Conservation (phyloP, 2,797 vertebrate genomes). For the Moxostoma hubbsi region DNA sequence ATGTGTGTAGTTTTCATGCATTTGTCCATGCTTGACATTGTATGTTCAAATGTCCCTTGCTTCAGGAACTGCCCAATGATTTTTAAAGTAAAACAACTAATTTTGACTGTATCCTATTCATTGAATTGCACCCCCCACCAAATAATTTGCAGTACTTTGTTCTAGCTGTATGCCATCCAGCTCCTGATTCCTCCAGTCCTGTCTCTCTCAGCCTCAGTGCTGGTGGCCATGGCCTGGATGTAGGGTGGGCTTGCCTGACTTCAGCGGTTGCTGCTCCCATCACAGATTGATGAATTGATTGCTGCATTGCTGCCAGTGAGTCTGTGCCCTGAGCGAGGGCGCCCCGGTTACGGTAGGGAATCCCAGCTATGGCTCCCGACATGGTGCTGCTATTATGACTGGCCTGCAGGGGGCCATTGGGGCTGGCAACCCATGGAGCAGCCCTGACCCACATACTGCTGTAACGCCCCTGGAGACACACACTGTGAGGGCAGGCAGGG, state of each 20-base stretch:
- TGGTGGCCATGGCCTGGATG: slow-evolving; percentile 73
- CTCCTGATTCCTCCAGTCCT: slow-evolving; percentile 20
- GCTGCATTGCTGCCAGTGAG: slow-evolving; percentile 82
- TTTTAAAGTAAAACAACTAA: slow-evolving; percentile 43
- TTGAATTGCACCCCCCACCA: slow-evolving; percentile 19
- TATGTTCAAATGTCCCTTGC: neutral
- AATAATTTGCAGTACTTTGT: slow-evolving; percentile 28
- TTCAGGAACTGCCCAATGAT: slow-evolving; percentile 22
- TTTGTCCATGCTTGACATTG: slow-evolving; percentile 1
- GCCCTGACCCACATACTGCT: slow-evolving; percentile 84
- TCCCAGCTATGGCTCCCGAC: slow-evolving; percentile 84
- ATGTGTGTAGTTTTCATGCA: neutral
- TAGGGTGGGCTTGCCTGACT: slow-evolving; percentile 72
- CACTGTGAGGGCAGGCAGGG: slow-evolving; percentile 57
- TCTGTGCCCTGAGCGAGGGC: slow-evolving; percentile 82
- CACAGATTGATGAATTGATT: slow-evolving; percentile 84
- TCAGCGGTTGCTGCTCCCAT: slow-evolving; percentile 75
- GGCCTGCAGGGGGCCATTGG: slow-evolving; percentile 80
- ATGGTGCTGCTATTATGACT: slow-evolving; percentile 80
- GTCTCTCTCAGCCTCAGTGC: slow-evolving; percentile 61
- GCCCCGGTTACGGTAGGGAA: slow-evolving; percentile 85
- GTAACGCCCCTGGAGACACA: slow-evolving; percentile 86
- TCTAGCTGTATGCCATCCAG: slow-evolving; percentile 25
- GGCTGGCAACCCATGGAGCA: slow-evolving; percentile 78
- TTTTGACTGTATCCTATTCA: slow-evolving; percentile 44